Conservation (phyloP, 2,888 invertebrate species). For the Calameuta pallipes region DNA sequence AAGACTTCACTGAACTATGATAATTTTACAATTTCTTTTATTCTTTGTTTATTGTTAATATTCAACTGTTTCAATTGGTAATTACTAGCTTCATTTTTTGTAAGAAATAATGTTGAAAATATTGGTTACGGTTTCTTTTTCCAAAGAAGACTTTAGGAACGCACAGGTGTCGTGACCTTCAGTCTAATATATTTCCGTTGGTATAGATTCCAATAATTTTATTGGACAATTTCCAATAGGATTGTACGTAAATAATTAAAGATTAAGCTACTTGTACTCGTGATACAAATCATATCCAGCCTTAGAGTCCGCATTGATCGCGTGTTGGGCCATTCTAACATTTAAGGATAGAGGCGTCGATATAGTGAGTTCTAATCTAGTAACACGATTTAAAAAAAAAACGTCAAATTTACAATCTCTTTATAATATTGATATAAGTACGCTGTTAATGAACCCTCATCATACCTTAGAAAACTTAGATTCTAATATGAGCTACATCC, state of each 20-base stretch:
- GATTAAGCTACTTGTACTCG: background rate
- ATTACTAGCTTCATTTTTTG: background rate
- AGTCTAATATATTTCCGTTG: background rate
- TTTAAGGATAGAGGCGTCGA: background rate
- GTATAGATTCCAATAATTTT: background rate
- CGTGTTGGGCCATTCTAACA: background rate
- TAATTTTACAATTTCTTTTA: background rate
- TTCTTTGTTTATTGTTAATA: background rate
- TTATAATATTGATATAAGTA: background rate
- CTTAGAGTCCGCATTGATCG: background rate
- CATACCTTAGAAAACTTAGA: background rate
- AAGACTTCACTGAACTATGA: background rate
- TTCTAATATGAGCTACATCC: background rate
- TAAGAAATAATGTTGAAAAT: background rate
- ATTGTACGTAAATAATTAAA: background rate
- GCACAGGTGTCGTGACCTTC: background rate
- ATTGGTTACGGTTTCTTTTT: background rate
- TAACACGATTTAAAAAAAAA: background rate
- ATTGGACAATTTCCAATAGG: background rate
- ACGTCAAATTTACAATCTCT: background rate
- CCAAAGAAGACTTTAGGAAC: background rate
- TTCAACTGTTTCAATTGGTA: background rate
- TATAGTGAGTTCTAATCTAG: background rate
- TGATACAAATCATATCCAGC: background rate
- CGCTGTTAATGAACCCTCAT: background rate